These are phyloP conservation scores for Spilarctia lutea DNA, from an alignment of 2,888 invertebrate species.

Conservation along the genomic window DNA sequence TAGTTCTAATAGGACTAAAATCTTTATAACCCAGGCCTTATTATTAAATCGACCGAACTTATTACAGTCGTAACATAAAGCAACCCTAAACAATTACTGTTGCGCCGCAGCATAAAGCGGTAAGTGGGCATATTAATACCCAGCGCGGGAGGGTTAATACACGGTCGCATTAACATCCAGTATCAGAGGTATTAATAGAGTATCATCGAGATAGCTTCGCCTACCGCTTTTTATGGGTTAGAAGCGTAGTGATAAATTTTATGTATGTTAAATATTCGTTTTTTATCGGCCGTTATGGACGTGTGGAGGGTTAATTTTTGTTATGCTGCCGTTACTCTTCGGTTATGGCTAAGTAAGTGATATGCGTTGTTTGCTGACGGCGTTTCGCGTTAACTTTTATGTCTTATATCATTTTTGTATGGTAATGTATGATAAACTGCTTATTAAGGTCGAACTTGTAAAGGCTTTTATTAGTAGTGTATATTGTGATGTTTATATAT, in stretches of 20 bases:
- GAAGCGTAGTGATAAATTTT: slow-evolving; percentile 58
- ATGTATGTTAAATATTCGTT: slow-evolving; percentile 56
- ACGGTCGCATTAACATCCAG: slow-evolving; percentile 73
- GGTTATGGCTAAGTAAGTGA: slow-evolving; percentile 33
- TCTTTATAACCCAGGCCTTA: slow-evolving; percentile 37
- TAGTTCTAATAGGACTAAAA: slow-evolving; percentile 5
- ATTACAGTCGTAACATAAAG: slow-evolving; percentile 66
- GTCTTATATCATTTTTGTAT: slow-evolving; percentile 22
- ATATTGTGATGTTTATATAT: neutral
- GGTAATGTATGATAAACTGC: slow-evolving; percentile 22
- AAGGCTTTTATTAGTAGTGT: too few relatives aligned
- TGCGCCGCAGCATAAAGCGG: slow-evolving; percentile 70
- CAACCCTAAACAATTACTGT: slow-evolving; percentile 81
- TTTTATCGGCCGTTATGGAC: slow-evolving; percentile 49
- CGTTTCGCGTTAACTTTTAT: slow-evolving; percentile 25
- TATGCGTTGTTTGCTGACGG: slow-evolving; percentile 28
- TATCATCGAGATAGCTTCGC: slow-evolving; percentile 75
- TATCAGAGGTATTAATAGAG: slow-evolving; percentile 81
- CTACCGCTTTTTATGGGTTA: slow-evolving; percentile 58
- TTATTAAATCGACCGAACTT: slow-evolving; percentile 61
- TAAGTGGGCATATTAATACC: slow-evolving; percentile 74
- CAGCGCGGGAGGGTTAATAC: slow-evolving; percentile 60
- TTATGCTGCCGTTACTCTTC: slow-evolving; percentile 44
- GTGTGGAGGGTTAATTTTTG: slow-evolving; percentile 46
- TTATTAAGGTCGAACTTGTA: slow-evolving; percentile 11